Base-by-base conservation (phyloP, 2,113 vertebrate species). In the Noctilio leporinus region DNA sequence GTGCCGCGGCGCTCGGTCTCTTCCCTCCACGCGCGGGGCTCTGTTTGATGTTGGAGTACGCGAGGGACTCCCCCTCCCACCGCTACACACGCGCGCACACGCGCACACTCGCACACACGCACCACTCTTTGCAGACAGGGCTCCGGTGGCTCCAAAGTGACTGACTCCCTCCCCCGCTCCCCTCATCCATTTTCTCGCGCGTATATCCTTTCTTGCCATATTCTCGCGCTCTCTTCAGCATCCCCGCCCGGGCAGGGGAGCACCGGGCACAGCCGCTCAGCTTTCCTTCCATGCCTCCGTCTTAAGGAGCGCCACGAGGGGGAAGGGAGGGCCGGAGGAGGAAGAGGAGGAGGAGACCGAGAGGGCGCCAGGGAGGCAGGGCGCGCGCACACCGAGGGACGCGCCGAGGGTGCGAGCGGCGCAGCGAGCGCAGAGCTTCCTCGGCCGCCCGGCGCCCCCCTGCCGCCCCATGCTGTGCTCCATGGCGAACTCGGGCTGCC, bases 401-500 rank as follows among this genome's bases (percentile, higher is more conserved):
- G 94, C 88, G 92, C 86, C 20, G 94, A 95, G 93, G 94, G 86
- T 95, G 92, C 93, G 77, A 76, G 94, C 97, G 96, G 72, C 97
- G 97, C 98, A 97, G 97, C 98, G 93, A 95, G 96, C 95, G 95
- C 95, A 95, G 96, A 97, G 96, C 96, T 17, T 83, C 59, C 85
- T 47, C 57, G 84, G 95, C 88, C 95, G 70, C 95, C 97, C 96
- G 97, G 97, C 98, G 98, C 97, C 98, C 98, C 97, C 97, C 97
- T 96, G 98, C 97, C 98, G 97, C 97, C 99, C 99, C 99, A 99
- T 99, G 99, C 99, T 99, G 98, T 99, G 99, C 98, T 99, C 99
- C 98, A 99, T 99, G 99, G 99, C 99, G 96, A 99, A 99, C 99
- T 99, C 99, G 95, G 99, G 99, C 99, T 99, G 99, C 98, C 98